Percentiles rank a stretch among this genome's conserved stretches.
Conservation (phyloP, 2,113 vertebrate species). For the Hymenochirus boettgeri region DNA sequence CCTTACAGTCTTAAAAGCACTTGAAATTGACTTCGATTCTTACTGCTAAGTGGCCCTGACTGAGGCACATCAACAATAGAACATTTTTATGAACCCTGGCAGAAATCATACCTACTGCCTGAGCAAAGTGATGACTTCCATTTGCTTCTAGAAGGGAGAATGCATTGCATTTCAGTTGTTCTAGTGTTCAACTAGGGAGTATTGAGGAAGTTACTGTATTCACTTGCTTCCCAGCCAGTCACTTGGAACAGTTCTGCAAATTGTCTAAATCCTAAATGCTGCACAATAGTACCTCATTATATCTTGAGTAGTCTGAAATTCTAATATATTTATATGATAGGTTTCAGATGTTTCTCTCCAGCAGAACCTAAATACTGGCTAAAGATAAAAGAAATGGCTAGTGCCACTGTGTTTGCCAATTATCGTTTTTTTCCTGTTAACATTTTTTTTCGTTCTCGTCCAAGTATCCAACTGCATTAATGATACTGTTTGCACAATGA, state of each 20-base stretch:
- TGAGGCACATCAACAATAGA: conserved; percentile 71
- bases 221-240: conserved; percentile 49
- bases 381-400: conserved; percentile 47
- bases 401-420: conserved; percentile 42
- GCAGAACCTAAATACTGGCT: conserved; percentile 37
- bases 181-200: conserved; percentile 48
- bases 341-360: conserved; percentile 53
- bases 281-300: conserved; percentile 46
- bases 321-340: conserved; percentile 49
- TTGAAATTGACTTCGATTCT: conserved; percentile 75
- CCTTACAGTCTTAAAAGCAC: conserved; percentile 72
- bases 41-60: conserved; percentile 76
- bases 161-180: conserved; percentile 55
- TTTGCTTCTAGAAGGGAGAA: conserved; percentile 65
- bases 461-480: conserved; percentile 29
- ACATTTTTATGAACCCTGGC: conserved; percentile 75
- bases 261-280: conserved; percentile 51
- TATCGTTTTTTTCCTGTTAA: neutral
- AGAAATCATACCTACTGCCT: conserved; percentile 74
- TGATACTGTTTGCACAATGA: conserved; percentile 20
- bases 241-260: conserved; percentile 56
- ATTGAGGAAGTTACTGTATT: conserved; percentile 52
- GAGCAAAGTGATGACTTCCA: conserved; percentile 73
- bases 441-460: neutral
- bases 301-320: conserved; percentile 43